These are phyloP conservation scores for Synergus laeviventris DNA, from an alignment of 2,888 invertebrate species.

Conservation along the genomic window DNA sequence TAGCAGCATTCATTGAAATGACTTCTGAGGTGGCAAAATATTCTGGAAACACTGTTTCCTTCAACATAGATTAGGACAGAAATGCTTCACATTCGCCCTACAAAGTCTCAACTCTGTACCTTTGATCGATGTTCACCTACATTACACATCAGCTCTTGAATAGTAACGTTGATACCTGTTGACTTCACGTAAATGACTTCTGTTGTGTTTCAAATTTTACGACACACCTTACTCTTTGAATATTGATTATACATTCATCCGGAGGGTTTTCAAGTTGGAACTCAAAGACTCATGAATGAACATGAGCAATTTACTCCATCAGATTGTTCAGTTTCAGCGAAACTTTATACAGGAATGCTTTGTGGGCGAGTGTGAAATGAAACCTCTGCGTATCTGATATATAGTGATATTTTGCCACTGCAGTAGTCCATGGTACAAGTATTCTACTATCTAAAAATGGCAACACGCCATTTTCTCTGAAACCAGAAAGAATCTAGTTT, in stretches of 20 bases:
- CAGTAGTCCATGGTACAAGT: constrained; percentile 2
- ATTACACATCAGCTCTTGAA: background rate
- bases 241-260: background rate
- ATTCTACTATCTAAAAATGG: constrained; percentile 26
- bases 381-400: background rate
- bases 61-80: background rate
- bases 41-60: background rate
- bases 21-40: constrained; percentile 17
- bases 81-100: background rate
- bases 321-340: background rate
- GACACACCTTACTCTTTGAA: background rate
- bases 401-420: constrained; percentile 27
- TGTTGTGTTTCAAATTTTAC: background rate
- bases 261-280: background rate
- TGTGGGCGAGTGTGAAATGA: background rate
- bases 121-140: background rate
- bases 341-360: no score
- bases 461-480: constrained; percentile 9
- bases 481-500: background rate
- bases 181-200: background rate
- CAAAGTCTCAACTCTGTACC: background rate
- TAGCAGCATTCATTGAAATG: background rate
- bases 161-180: constrained; percentile 3
- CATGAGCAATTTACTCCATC: background rate
- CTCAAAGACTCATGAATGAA: background rate